Percentiles rank a stretch among this genome's conserved stretches.
Conservation (phyloP, 2,113 vertebrate genomes). For the Gracilinanus agilis region DNA sequence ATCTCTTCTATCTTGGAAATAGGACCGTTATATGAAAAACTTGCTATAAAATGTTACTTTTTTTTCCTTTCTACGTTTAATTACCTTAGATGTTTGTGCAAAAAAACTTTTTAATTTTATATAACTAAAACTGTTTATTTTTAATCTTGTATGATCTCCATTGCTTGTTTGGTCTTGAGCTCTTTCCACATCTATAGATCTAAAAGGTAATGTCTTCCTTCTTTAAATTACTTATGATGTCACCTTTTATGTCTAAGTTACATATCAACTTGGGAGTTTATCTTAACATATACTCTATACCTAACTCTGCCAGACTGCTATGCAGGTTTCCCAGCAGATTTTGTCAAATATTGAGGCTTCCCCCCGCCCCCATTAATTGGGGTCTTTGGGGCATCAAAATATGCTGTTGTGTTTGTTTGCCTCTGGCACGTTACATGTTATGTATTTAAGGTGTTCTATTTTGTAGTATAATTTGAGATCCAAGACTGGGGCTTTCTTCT, state of each 20-base stretch:
- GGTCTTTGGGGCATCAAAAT: neutral
- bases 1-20: neutral
- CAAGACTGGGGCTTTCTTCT: neutral
- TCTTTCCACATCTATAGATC: too few species aligned
- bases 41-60: neutral
- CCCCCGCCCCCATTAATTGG: too few species aligned
- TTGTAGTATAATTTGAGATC: too few species aligned
- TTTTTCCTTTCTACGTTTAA: neutral
- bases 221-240: neutral
- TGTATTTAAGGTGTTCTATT: neutral
- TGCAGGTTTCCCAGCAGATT: too few species aligned
- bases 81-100: neutral
- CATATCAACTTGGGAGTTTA: too few species aligned
- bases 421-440: neutral
- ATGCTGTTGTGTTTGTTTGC: neutral
- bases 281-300: neutral
- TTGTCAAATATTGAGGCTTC: too few species aligned
- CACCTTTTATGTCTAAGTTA: too few species aligned
- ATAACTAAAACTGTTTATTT: neutral
- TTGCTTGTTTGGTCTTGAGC: neutral
- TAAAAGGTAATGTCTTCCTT: neutral
- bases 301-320: neutral
- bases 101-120: neutral
- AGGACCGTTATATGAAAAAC: neutral
- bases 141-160: neutral